Conservation (phyloP, 1,140 invertebrate genomes). For the Acromyrmex echinatior region DNA sequence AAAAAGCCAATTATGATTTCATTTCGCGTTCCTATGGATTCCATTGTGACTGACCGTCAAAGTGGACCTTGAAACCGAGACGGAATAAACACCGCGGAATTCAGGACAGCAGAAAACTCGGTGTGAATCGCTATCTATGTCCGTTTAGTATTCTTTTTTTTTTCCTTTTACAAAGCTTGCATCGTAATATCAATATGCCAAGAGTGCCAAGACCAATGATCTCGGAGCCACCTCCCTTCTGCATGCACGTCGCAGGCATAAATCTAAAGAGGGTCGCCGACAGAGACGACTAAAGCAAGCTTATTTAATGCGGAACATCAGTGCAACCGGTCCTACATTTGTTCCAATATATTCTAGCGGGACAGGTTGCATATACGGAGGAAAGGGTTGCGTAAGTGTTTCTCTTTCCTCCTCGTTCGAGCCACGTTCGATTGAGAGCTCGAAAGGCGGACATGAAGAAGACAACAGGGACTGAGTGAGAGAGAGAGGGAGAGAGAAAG, state of each 20-base stretch:
- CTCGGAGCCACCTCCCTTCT: constrained; percentile 8
- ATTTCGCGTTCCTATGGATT: not conserved
- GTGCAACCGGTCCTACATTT: constrained; percentile 29
- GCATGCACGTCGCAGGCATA: not conserved
- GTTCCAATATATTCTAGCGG: constrained; percentile 33
- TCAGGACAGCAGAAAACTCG: not conserved
- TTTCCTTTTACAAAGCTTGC: not conserved
- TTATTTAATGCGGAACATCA: not conserved
- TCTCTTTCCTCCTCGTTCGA: constrained; percentile 22
- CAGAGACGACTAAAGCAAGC: not conserved
- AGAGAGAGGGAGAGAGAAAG: not conserved
- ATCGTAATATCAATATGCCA: not conserved
- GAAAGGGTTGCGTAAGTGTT: constrained; percentile 52
- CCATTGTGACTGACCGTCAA: not conserved
- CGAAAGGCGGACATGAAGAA: constrained; percentile 14
- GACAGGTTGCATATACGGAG: constrained; percentile 2
- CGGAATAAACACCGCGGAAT: not conserved
- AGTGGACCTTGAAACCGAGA: not conserved
- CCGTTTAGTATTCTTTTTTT: not conserved
- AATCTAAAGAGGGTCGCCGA: not conserved
- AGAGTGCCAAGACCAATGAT: constrained; percentile 3
- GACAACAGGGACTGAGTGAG: not conserved
- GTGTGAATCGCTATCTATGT: not conserved
- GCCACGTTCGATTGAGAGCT: constrained; percentile 51
- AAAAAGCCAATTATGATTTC: not conserved